phyloP scores from a whole-genome alignment of 1,140 invertebrate genomes.

The Ylistrum balloti region DNA sequence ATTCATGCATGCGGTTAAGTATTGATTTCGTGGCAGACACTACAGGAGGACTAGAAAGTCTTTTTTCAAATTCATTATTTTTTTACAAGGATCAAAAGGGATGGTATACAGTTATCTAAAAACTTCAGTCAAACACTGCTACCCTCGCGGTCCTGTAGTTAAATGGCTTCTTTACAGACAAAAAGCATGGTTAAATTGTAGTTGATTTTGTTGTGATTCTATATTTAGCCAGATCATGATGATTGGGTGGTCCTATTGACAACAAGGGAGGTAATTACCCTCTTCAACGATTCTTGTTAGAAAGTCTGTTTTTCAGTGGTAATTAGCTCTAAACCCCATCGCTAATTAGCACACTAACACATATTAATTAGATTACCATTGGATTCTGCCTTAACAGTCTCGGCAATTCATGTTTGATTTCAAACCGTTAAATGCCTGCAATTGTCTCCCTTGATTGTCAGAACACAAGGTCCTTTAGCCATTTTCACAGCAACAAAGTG shows the following conservation, averaged over 20 bases:
- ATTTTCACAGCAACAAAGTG: not conserved
- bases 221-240: not conserved
- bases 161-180: not conserved
- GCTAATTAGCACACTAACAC: not conserved
- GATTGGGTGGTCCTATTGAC: conserved; percentile 32
- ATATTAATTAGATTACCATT: not conserved
- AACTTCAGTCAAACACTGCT: too few relatives aligned
- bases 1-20: too few relatives aligned
- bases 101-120: too few relatives aligned
- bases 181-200: not conserved
- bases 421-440: not conserved
- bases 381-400: not conserved
- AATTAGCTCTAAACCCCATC: not conserved
- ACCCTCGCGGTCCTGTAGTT: not conserved
- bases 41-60: too few relatives aligned
- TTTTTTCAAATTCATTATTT: too few relatives aligned
- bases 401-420: not conserved
- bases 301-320: conserved; percentile 9
- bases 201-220: not conserved
- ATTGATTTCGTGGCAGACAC: too few relatives aligned
- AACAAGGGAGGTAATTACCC: conserved; percentile 29
- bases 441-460: conserved; percentile 17
- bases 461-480: not conserved
- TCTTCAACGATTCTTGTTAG: not conserved
- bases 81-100: too few relatives aligned